Evolutionary conservation across 2,113 vertebrate genomes (phyloP), one percentile per base, ranked within the genome.

Genomic region (Ptychochromis oligacanthus): DNA sequence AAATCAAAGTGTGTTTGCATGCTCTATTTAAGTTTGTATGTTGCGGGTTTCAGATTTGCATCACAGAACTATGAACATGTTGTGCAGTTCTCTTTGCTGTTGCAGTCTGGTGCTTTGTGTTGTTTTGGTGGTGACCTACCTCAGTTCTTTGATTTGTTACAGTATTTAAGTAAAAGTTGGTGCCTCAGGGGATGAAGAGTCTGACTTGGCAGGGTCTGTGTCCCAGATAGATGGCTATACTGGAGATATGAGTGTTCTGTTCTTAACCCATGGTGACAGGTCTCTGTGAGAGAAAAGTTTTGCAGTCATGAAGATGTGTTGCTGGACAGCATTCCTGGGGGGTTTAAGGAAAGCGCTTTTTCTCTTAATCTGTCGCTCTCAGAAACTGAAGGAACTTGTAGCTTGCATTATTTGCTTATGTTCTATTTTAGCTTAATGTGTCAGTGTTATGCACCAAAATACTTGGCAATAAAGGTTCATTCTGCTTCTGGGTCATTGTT

Each of bases 71-170:
- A 18, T 18, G 3, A 31, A 72, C 17, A 20, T 54, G 11, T 26
- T 31, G 17, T 31, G 65, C 40, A 17, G 6, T 54, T 54, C 26
- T 72, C 31, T 72, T 52, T 31, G 11, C 26, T 72, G 6, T 28
- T 72, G 52, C 67, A 52, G 46, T 18, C 11, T 72, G 46, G 67
- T 31, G 67, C 67, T 54, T 72, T 54, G 67, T 72, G 46, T 54
- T 72, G 26, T 26, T 72, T 72, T 54, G 46, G 46, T 72, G 46
- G 18, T 52, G 67, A 54, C 67, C 46, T 72, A 52, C 49, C 67
- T 54, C 46, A 72, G 67, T 72, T 52, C 43, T 72, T 72, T 72
- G 65, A 22, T 72, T 72, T 72, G 26, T 52, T 52, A 52, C 49
- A 52, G 43, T 72, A 31, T 72, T 72, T 72, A 52, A 72, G 17